phyloP scores from a whole-genome alignment of 2,888 invertebrate genomes.

The Drosophila birchii region DNA sequence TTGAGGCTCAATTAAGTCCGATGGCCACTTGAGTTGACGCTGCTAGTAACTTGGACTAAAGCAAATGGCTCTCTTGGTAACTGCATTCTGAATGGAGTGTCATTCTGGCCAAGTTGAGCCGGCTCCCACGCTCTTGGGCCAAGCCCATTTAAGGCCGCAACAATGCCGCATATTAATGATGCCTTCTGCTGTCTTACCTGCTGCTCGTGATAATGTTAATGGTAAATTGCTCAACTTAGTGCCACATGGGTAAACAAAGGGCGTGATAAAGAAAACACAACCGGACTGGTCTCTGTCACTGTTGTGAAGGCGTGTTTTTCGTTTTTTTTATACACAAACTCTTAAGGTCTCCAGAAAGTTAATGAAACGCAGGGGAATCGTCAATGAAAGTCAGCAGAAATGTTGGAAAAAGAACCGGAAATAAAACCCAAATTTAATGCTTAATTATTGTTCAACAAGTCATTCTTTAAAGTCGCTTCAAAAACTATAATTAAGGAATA shows the following conservation, averaged over 20 bases:
- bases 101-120: conserved; percentile 25
- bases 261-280: conserved; percentile 14
- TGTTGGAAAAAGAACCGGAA: not conserved
- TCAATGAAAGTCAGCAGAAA: not conserved
- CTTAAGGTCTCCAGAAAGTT: conserved; percentile 16
- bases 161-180: conserved; percentile 69
- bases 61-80: not conserved
- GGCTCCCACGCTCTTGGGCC: conserved; percentile 45
- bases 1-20: conserved; percentile 25
- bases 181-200: conserved; percentile 41
- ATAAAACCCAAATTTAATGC: not conserved
- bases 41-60: not conserved
- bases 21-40: conserved; percentile 28
- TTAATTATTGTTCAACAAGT: conserved; percentile 1
- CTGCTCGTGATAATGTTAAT: conserved; percentile 34
- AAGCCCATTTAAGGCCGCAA: conserved; percentile 33
- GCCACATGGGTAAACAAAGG: conserved; percentile 36
- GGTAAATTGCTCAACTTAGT: conserved; percentile 21
- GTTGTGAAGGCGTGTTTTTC: conserved; percentile 1
- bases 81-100: conserved; percentile 24
- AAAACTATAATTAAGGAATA: not conserved
- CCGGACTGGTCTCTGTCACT: conserved; percentile 2
- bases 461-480: too few relatives aligned
- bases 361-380: conserved; percentile 7
- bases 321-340: not conserved